These are phyloP conservation scores for Globicephala melas DNA, from an alignment of 2,113 vertebrate genomes.

Conservation along the genomic window DNA sequence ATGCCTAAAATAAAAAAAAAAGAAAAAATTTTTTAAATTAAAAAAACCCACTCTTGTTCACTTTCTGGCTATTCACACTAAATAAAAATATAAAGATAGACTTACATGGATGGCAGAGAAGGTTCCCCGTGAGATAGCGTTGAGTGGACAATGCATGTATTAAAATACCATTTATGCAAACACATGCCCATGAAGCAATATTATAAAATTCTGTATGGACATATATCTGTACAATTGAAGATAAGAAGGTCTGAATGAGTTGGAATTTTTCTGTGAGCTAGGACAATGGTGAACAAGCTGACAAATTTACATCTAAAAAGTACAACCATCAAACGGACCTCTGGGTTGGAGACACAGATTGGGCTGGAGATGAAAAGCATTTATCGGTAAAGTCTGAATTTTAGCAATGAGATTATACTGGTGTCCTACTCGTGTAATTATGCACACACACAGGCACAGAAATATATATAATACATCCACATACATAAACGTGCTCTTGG, in stretches of 20 bases:
- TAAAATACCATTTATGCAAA: neutral
- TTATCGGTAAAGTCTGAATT: neutral
- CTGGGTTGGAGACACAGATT: neutral
- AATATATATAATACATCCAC: neutral
- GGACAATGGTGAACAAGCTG: too few relatives aligned
- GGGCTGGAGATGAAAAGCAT: neutral
- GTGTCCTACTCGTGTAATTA: neutral
- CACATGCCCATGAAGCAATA: neutral
- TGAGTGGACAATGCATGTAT: neutral
- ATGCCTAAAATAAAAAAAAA: neutral
- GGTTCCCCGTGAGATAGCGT: fast-evolving
- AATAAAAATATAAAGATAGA: neutral
- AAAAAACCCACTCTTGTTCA: neutral
- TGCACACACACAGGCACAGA: neutral
- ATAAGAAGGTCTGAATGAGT: neutral
- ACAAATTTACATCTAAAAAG: neutral
- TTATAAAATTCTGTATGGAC: neutral
- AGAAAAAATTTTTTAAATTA: neutral
- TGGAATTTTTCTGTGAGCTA: neutral
- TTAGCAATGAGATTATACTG: neutral
- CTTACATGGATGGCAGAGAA: neutral
- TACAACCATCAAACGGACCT: neutral
- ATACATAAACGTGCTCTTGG: neutral
- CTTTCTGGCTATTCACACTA: neutral
- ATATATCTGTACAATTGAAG: neutral